Evolutionary conservation across 2,113 vertebrate species (phyloP).

Genomic region (Dromaius novaehollandiae): DNA sequence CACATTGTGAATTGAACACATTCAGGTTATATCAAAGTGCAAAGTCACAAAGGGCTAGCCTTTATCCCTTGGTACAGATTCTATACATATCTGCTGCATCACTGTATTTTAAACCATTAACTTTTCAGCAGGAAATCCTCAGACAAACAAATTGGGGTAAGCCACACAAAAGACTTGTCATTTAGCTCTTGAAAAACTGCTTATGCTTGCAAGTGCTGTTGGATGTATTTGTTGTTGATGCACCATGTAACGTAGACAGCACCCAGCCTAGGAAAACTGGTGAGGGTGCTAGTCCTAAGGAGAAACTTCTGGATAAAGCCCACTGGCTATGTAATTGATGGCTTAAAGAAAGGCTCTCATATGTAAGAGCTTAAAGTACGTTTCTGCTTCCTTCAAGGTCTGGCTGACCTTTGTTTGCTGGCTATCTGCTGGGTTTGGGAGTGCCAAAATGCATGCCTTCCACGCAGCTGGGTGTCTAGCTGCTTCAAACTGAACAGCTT

Average conservation of each 20-base stretch:
- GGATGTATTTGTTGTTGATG: background rate
- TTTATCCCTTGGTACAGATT: background rate
- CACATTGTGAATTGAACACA: background rate
- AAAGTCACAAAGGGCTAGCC: background rate
- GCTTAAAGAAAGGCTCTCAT: background rate
- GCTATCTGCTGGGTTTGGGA: background rate
- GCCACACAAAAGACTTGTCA: background rate
- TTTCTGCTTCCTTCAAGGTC: background rate
- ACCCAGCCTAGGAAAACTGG: background rate
- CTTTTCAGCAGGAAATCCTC: background rate
- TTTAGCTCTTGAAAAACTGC: background rate
- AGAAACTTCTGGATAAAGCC: background rate
- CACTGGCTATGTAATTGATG: background rate
- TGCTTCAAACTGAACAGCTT: background rate
- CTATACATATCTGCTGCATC: fast-evolving
- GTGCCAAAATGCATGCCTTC: background rate
- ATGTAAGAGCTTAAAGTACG: background rate
- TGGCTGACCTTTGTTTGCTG: background rate
- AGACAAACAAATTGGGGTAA: background rate
- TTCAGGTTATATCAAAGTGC: background rate
- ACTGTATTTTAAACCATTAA: background rate
- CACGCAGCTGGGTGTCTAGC: background rate
- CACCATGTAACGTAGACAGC: background rate
- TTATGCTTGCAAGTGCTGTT: background rate
- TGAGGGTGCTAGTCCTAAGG: background rate